These are phyloP conservation scores for Lasiurus borealis DNA, from an alignment of 2,113 vertebrate species.

Conservation along the genomic window DNA sequence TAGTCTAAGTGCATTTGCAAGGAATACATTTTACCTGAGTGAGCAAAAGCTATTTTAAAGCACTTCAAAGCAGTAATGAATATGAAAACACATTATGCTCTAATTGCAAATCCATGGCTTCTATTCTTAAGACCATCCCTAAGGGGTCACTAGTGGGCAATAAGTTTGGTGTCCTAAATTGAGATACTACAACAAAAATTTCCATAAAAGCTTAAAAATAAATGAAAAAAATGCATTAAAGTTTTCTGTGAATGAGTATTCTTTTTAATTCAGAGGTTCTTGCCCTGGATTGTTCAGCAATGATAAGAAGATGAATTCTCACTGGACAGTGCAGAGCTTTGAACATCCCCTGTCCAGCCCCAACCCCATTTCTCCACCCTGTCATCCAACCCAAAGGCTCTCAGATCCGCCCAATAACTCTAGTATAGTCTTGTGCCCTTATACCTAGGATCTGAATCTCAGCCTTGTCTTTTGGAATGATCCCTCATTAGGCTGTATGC, in stretches of 20 bases:
- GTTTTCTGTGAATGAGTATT: background rate
- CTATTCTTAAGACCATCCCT: background rate
- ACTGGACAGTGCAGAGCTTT: background rate
- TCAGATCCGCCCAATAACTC: background rate
- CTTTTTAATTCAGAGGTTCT: background rate
- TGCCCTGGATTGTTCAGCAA: background rate
- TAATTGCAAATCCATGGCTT: conserved; percentile 1
- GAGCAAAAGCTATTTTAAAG: background rate
- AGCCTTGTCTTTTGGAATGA: background rate
- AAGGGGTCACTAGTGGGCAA: background rate
- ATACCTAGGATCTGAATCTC: background rate
- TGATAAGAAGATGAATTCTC: background rate
- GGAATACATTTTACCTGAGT: conserved; percentile 7
- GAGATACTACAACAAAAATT: conserved; percentile 5
- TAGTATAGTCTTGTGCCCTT: background rate
- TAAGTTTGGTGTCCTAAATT: background rate
- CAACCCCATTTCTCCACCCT: background rate
- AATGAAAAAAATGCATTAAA: background rate
- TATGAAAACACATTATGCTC: background rate
- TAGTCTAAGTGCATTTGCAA: background rate
- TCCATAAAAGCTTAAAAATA: background rate
- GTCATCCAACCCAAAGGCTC: background rate
- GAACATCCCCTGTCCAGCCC: rapidly evolving
- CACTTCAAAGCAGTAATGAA: background rate
- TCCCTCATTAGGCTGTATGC: background rate